Conservation (phyloP, 2,113 vertebrate species). For the Seriola dumerili region DNA sequence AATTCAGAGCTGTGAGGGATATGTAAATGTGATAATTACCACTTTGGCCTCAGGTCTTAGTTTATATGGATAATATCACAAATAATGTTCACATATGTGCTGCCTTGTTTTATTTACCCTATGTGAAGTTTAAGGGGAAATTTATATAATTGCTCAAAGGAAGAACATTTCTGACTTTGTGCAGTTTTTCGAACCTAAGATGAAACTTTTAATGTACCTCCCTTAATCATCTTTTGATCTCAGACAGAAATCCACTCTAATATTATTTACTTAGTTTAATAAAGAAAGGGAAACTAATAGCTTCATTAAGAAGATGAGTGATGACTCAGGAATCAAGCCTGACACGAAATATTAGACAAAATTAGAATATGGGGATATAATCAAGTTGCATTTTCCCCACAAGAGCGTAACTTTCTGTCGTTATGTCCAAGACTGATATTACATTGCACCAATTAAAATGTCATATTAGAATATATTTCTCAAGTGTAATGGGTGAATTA, state of each 20-base stretch:
- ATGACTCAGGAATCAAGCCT: neutral
- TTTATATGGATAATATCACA: neutral
- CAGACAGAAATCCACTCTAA: neutral
- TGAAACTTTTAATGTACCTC: neutral
- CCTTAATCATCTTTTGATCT: neutral
- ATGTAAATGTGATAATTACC: neutral
- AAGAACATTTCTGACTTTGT: neutral
- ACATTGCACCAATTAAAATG: conserved; percentile 5
- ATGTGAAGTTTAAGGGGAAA: neutral
- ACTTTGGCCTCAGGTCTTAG: neutral
- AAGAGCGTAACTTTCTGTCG: neutral
- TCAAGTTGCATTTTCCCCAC: neutral
- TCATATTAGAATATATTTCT: conserved; percentile 5
- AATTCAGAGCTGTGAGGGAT: neutral
- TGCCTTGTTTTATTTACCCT: neutral
- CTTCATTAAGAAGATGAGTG: neutral
- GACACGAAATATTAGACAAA: conserved; percentile 16
- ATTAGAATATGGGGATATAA: conserved; percentile 14
- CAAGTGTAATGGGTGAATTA: conserved; percentile 2
- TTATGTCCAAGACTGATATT: neutral
- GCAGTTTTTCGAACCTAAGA: neutral
- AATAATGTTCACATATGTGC: neutral
- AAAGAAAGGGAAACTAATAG: neutral
- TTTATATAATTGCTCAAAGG: neutral
- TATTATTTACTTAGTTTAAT: conserved; percentile 24